These are phyloP conservation scores for Lasaia peninsularis DNA, from an alignment of 1,140 invertebrate genomes.

Conservation along the genomic window DNA sequence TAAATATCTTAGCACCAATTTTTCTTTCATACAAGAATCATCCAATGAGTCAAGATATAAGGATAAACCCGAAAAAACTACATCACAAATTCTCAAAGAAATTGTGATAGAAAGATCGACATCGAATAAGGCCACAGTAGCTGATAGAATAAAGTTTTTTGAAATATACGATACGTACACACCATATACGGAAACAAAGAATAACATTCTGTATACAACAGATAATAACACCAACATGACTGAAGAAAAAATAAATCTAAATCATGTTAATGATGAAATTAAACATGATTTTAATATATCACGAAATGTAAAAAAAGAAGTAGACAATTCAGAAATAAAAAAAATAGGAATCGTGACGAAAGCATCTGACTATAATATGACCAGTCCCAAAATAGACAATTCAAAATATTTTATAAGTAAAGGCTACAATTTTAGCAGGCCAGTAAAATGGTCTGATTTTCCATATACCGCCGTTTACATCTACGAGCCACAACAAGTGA, in stretches of 20 bases:
- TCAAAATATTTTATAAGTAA: neutral
- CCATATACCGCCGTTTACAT: slow-evolving; percentile 55
- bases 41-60: neutral
- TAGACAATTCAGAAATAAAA: neutral
- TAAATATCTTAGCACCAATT: neutral
- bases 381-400: neutral
- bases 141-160: slow-evolving; percentile 62
- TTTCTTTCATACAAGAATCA: neutral
- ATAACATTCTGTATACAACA: slow-evolving; percentile 4
- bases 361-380: neutral
- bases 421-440: slow-evolving; percentile 4
- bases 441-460: slow-evolving; percentile 43
- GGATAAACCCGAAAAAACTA: neutral
- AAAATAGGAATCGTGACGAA: neutral
- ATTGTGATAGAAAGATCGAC: neutral
- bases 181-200: neutral
- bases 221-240: neutral
- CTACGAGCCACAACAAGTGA: slow-evolving; percentile 53
- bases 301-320: slow-evolving; percentile 38
- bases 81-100: neutral
- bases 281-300: slow-evolving; percentile 26
- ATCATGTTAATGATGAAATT: slow-evolving; percentile 28
- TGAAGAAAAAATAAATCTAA: slow-evolving; percentile 29
- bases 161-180: slow-evolving; percentile 56
- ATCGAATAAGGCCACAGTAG: slow-evolving; percentile 20